A percentile compares a stretch with the other conserved stretches of the same genome.
Conservation (phyloP, 2,888 invertebrate genomes). For the Oligia latruncula region DNA sequence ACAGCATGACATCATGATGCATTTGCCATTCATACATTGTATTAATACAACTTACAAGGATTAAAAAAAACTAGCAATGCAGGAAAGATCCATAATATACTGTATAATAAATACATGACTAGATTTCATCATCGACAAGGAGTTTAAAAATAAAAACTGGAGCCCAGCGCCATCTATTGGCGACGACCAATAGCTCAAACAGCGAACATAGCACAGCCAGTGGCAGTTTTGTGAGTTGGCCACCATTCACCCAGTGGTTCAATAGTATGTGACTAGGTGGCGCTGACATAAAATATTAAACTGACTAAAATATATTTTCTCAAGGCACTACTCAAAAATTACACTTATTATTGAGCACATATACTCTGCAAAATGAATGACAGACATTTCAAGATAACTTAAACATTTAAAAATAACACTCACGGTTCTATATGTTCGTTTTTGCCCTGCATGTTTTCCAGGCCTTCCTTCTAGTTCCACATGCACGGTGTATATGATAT, state of each 20-base stretch:
- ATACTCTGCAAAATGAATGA: not conserved
- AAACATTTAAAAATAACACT: constrained; percentile 74
- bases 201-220: not conserved
- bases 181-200: not conserved
- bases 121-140: not conserved
- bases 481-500: constrained; percentile 98
- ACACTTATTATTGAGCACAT: not conserved
- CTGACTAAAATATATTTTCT: not conserved
- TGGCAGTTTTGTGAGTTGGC: not conserved
- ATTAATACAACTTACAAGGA: not conserved
- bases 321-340: not conserved
- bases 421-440: constrained; percentile 98
- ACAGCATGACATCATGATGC: too few species aligned
- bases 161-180: constrained; percentile 37
- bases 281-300: constrained; percentile 25
- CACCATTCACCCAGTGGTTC: not conserved
- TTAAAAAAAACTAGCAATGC: not conserved
- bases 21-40: not conserved
- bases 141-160: not conserved
- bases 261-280: constrained; percentile 53
- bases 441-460: constrained; percentile 99
- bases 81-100: not conserved
- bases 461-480: constrained; percentile 97
- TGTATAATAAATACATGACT: constrained; percentile 1
- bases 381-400: not conserved